A percentile compares a stretch with the other conserved stretches of the same genome.
These are phyloP conservation scores for Danio tinwini DNA, from an alignment of 2,797 vertebrate species.

Conservation along the genomic window DNA sequence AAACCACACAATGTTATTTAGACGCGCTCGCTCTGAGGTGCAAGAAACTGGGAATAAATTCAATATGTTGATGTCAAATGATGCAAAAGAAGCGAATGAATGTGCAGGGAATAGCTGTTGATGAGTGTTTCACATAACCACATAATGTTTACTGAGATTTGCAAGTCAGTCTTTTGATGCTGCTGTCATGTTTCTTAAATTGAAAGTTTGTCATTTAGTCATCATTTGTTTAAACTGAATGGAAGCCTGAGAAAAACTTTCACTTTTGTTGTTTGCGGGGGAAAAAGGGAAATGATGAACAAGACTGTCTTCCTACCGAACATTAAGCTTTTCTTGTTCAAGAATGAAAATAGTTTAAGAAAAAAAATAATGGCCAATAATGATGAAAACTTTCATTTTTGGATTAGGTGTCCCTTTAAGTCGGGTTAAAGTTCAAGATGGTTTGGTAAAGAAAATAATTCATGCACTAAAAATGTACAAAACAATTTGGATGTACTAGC, in stretches of 20 bases:
- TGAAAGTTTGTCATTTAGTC: neutral
- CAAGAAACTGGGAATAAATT: conserved; percentile 3
- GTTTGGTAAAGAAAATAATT: neutral
- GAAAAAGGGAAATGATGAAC: neutral
- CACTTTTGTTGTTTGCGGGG: neutral
- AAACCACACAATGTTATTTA: neutral
- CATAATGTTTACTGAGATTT: neutral
- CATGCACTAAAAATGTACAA: neutral
- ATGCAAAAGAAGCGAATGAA: neutral
- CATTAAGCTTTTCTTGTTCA: neutral
- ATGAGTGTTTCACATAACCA: neutral
- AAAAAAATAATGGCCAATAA: neutral
- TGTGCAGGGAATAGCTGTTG: neutral
- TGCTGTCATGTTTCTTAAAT: neutral
- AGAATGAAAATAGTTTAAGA: neutral
- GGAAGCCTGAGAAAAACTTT: neutral
- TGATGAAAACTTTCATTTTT: neutral
- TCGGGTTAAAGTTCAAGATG: neutral
- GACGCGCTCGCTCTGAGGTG: neutral
- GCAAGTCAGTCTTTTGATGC: neutral
- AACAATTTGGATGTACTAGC: too few relatives aligned
- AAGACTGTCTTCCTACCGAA: neutral
- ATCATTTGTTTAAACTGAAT: neutral
- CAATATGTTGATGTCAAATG: neutral
- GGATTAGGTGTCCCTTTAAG: neutral